phyloP scores from a whole-genome alignment of 2,113 vertebrate species.

The Ptyas mucosa region DNA sequence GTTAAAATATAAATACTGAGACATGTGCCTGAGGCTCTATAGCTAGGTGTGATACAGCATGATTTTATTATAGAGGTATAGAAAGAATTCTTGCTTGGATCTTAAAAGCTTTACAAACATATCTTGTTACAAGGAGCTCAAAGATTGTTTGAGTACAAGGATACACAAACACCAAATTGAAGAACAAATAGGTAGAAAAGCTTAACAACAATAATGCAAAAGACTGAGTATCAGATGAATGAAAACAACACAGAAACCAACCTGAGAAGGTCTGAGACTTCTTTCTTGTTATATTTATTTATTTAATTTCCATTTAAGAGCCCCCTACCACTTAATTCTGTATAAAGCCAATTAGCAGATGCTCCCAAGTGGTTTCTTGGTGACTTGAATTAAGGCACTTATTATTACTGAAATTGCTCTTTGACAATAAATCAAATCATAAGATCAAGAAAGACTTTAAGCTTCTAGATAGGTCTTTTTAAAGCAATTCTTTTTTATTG shows the following conservation, averaged over 20 bases:
- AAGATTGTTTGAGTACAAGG: not conserved
- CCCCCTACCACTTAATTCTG: not conserved
- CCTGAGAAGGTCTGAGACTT: not conserved
- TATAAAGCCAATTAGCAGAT: not conserved
- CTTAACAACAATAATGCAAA: not conserved
- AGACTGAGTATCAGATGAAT: not conserved
- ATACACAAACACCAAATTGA: not conserved
- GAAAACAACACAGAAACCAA: not conserved
- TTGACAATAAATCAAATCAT: not conserved
- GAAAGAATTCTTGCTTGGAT: not conserved
- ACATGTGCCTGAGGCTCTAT: not conserved
- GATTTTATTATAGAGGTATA: not conserved
- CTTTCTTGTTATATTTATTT: not conserved
- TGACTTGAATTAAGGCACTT: not conserved
- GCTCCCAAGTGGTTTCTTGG: not conserved
- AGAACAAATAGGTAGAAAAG: not conserved
- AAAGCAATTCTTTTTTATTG: not conserved
- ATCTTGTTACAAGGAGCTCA: conserved; percentile 3
- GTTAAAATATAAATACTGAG: conserved; percentile 25
- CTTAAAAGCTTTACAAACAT: not conserved
- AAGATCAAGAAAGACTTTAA: not conserved
- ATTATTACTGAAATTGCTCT: not conserved
- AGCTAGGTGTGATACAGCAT: not conserved
- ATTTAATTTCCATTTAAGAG: not conserved
- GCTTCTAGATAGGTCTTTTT: not conserved